Evolutionary conservation across 2,888 invertebrate genomes (phyloP), one percentile per base, ranked within the genome.

Genomic region (Sinhomidia bicolor): DNA sequence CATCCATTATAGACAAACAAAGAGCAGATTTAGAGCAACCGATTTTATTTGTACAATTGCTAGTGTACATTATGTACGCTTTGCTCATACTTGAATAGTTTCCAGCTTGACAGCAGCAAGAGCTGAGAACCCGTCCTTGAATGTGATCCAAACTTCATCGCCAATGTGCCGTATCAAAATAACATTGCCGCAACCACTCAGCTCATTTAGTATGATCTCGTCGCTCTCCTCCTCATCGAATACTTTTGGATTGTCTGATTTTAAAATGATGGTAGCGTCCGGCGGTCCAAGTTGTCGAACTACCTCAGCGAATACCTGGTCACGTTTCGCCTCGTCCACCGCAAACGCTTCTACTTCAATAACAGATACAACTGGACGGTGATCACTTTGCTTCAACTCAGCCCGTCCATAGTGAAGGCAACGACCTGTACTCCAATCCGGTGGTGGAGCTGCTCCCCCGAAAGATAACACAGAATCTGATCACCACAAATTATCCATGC

Each of bases 351-450:
- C 98, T 12, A 98, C 95, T 94, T 98, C 98, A 92, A 99, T 95
- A 87, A 98, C 95, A 0, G 97, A 98, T 92, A 98, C 96, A 0
- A 99, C 99, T 1, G 99, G 99, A 88, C 99, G 95, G 94, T 99
- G 99, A 94, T 99, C 99, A 93, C 99, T 99, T 93, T 99, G 99
- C 93, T 99, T 99, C 87, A 99, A 94, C 94, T 99, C 99, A 6
- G 98, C 97, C 91, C 98, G 95, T 1, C 98, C 98, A 93, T 99
- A 99, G 93, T 97, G 96, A 47, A 98, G 94, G 86, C 98, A 94
- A 93, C 96, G 96, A 5, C 98, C 98, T 10, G 96, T 95, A 93
- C 95, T 96, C 95, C 96, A 96, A 91, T 96, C 96, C 0, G 95
- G 92, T 47, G 92, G 93, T 78, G 91, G 87, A 47, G 90, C 93